Base-by-base conservation (phyloP, 2,888 invertebrate genomes). In the Pristionchus entomophagus region DNA sequence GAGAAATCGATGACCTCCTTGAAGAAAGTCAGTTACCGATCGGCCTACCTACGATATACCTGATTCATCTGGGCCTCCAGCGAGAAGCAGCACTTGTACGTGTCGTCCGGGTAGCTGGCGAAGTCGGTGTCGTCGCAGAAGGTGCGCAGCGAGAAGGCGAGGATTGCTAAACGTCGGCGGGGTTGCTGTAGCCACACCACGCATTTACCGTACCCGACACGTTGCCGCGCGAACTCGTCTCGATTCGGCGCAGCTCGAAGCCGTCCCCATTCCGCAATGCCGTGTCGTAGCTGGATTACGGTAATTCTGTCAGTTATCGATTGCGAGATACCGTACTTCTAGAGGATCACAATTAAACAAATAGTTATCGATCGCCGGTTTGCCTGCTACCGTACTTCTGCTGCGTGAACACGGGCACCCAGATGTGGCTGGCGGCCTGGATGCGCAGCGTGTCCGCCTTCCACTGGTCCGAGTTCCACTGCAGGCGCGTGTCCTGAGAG, bases 51-150 rank as follows among this genome's bases (percentile, higher is more conserved):
- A 65, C 19, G 26, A 49, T 49, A 65, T 53, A 89, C 91, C 35
- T 89, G 88, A 73, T 91, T 89, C 53, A 88, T 87, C 82, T 92
- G 90, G 22, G 93, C 92, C 80, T 93, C 92, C 51, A 93, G 87
- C 14, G 90, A 88, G 89, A 91, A 93, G 85, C 92, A 92, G 86
- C 92, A 93, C 89, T 91, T 91, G 90, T 93, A 93, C 35, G 91
- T 87, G 85, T 93, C 93, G 86, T 92, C 91, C 49, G 93, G 93
- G 83, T 91, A 93, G 86, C 91, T 92, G 32, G 90, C 90, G 82
- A 93, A 91, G 88, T 93, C 93, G 41, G 91, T 89, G 87, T 93
- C 93, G 84, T 93, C 93, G 86, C 93, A 93, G 88, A 92, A 93
- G 1, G 93, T 91, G 84, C 92, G 89, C 53, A 92, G 85, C n/a